Base-by-base conservation (phyloP, 2,888 invertebrate genomes). In the Mesoligia furuncula region DNA sequence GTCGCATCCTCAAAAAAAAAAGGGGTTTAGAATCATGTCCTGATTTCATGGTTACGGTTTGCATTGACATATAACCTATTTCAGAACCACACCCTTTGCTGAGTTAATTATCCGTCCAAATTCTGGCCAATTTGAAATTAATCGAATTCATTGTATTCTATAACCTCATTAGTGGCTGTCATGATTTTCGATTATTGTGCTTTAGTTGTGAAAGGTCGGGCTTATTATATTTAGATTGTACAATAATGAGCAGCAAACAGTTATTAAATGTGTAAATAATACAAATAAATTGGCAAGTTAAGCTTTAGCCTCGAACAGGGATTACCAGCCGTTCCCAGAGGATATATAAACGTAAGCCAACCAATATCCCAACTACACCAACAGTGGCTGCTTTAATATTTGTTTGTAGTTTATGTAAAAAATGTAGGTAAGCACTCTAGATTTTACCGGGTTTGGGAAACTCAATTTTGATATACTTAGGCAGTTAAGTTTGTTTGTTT, bases 251-350 rank as follows among this genome's bases (percentile, higher is more conserved):
- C 57, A 72, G 17, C 45, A 54, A 75, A 79, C 11, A 57, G 54
- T 75, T 64, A 75, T 65, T 72, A 69, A 79, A 84, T 57, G 80
- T 59, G 75, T 72, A 82, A 83, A 72, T 79, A 79, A 75, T 83
- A 75, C 36, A 68, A 65, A 75, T 72, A 75, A 79, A 79, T 68
- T 83, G 75, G 45, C 45, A 54, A 48, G 70, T 39, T 72, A 75
- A 83, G 79, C 84, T 68, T 48, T 24, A 31, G 27, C n/a, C 36
- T 79, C 67, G 65, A 51, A 31, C 64, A 36, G 67, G 80, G 76
- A 81, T 80, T 80, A 80, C 51, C 36, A 48, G 20, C 24, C 39
- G 27, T 62, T 79, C 13, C 31, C 65, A 27, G 45, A 42, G 65
- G 36, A 51, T 79, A 66, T 79, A 79, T 59, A 65, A 81, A 70